Base-by-base conservation (phyloP, 1,140 invertebrate genomes). In the Hetaerina americana region DNA sequence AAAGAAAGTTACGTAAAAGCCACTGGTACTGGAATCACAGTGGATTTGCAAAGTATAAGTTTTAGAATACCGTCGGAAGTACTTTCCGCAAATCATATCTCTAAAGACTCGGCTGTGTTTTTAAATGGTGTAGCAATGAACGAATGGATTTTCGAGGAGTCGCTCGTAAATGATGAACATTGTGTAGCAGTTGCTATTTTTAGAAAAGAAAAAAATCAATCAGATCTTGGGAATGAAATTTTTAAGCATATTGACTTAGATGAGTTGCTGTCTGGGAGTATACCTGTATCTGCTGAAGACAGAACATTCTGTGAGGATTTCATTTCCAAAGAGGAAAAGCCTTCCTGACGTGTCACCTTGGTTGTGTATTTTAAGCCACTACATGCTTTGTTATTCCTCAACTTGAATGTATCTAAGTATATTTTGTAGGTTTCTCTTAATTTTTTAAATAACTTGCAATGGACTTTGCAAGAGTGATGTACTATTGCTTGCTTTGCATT, bases 1-100 rank as follows among this genome's bases (percentile, higher is more conserved):
- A 98, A 98, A 83, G 96, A 98, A 80, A 93, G 93, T 80, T 95
- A 95, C 79, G 90, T 95, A 0, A 98, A 98, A 84, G 94, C 95
- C 72, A 84, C 90, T 67, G 95, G 95, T 25, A 82, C 90, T 22
- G 96, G 96, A 26, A 89, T 98, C 66, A 89, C 88, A 0, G 84
- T 92, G 75, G 87, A 93, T 76, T 82, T 98, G 25, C 80, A 85
- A 74, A 84, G 88, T 73, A 85, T 97, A 26, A 87, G 86, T 80
- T 98, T 97, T 81, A 78, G 83, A 73, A 82, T 92, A 26, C 82
- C 84, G 70, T 84, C 87, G 26, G 73, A 81, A 70, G 76, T 78
- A 25, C 77, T 84, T 82, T 71, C 66, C 0, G 72, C 82, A 49
- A 81, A 84, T 73, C 67, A 78, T 71, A 75, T 90, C 68, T 78